These are phyloP conservation scores for Entomobrya proxima DNA, from an alignment of 2,888 invertebrate genomes.

Conservation along the genomic window DNA sequence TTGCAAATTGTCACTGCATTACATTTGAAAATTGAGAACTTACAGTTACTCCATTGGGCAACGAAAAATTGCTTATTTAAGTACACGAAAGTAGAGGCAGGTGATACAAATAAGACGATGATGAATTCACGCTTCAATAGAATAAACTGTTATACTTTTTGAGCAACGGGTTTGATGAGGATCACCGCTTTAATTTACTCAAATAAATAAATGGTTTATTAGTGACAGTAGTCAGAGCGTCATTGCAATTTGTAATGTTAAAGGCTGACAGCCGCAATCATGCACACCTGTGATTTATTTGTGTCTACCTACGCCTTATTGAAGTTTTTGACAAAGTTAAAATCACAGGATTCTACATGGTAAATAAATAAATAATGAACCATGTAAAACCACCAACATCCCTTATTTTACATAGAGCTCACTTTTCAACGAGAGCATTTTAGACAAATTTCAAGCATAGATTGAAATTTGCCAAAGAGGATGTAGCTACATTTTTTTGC, in stretches of 20 bases:
- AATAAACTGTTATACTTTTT: constrained; percentile 1
- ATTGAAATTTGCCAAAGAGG: neutral
- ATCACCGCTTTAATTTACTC: neutral
- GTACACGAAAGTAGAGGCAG: neutral
- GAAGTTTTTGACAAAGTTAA: constrained; percentile 4
- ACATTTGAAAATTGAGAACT: neutral
- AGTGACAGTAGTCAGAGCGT: constrained; percentile 18
- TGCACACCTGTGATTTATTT: constrained; percentile 60
- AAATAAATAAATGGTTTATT: constrained; percentile 44
- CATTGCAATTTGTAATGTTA: neutral
- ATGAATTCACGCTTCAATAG: constrained; percentile 26
- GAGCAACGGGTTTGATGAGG: neutral
- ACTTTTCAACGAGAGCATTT: neutral
- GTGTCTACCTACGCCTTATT: constrained; percentile 27
- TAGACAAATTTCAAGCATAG: neutral
- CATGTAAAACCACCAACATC: constrained; percentile 55
- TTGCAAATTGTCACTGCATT: constrained; percentile 41
- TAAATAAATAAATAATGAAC: constrained; percentile 61
- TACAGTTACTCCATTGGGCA: constrained; percentile 30
- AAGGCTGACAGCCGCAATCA: constrained; percentile 45
- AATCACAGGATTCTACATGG: constrained; percentile 19
- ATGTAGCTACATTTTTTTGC: neutral
- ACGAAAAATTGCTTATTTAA: constrained; percentile 20
- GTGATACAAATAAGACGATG: neutral
- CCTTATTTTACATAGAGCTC: neutral